Base-by-base conservation (phyloP, 2,113 vertebrate genomes). In the Astatoreochromis straeleni region DNA sequence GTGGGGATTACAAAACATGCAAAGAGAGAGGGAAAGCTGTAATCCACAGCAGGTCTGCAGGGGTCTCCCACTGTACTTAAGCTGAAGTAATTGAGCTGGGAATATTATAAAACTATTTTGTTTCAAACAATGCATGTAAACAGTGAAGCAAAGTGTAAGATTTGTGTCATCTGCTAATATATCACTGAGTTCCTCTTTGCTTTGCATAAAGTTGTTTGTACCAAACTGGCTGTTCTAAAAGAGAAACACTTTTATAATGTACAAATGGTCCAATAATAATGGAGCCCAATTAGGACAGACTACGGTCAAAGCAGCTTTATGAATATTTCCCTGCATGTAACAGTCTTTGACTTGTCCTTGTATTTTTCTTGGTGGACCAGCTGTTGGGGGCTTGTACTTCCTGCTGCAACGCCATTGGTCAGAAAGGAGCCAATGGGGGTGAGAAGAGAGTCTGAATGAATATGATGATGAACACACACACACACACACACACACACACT, bases 361-460 rank as follows among this genome's bases (percentile, higher is more conserved):
- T 87, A 86, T 54, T 73, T 80, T 84, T 85, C 70, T 85, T 81
- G 26, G 47, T 78, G 47, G 60, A 83, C 49, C 91, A 92, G 90
- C 91, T 93, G 88, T 86, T 83, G 45, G 82, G 92, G 92, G 92
- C 87, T 83, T 87, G 88, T 68, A 86, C 83, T 91, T 93, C 91
- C 89, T 91, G 82, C 79, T 73, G 47, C 35, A 19, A 5, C 1
- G 1, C 49, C 40, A 93, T 93, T 92, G 93, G 93, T 78, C 88
- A 82, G 78, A 78, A 35, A 80, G n/a, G 73, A 85, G 70, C 90
- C 90, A 93, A 91, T 82, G 51, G 13, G 9, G 16, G 29, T 54
- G 24, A 24, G 70, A 68, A 35, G 79, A 35, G 79, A n/a, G 73
- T 82, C 54, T 47, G 35, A 35, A 35, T 35, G 35, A 35, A 35